A percentile compares a stretch with the other conserved stretches of the same genome.
Evolutionary conservation across 1,140 invertebrate species (phyloP).

Genomic region (Rhynchophorus ferrugineus): DNA sequence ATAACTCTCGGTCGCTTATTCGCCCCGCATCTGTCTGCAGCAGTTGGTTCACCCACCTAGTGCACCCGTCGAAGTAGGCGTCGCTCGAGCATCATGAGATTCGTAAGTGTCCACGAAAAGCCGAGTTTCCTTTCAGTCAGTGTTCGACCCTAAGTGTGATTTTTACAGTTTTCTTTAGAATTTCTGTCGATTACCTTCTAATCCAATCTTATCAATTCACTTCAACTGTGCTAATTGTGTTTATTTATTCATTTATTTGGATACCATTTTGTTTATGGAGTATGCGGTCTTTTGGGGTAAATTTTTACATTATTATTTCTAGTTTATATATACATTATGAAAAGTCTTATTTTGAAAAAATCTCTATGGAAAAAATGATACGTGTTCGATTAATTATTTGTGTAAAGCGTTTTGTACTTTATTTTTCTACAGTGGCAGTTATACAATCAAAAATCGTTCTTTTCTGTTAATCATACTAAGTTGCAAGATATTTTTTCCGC

Average conservation of each 20-base stretch:
- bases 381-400: too few relatives aligned
- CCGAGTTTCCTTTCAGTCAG: slow-evolving; percentile 13
- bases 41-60: slow-evolving; percentile 23
- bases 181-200: background rate
- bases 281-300: slow-evolving; percentile 18
- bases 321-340: too few relatives aligned
- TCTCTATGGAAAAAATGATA: too few relatives aligned
- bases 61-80: slow-evolving; percentile 22
- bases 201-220: slow-evolving; percentile 5
- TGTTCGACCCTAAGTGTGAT: slow-evolving; percentile 12
- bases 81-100: slow-evolving; percentile 22
- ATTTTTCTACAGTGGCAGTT: too few relatives aligned
- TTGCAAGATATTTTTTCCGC: too few relatives aligned
- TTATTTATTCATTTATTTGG: slow-evolving; percentile 13
- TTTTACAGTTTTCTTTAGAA: slow-evolving; percentile 4
- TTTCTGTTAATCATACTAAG: too few relatives aligned
- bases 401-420: too few relatives aligned
- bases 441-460: too few relatives aligned
- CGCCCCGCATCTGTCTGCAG: slow-evolving; percentile 23
- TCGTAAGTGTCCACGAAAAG: slow-evolving; percentile 23
- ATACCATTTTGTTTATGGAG: slow-evolving; percentile 14
- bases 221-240: slow-evolving; percentile 4
- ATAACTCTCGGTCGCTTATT: slow-evolving; percentile 18
- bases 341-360: too few relatives aligned
- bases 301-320: background rate